Percentiles rank a stretch among this genome's conserved stretches.
These are phyloP conservation scores for Leptarthrus brevirostris DNA, from an alignment of 2,888 invertebrate species.

Conservation along the genomic window DNA sequence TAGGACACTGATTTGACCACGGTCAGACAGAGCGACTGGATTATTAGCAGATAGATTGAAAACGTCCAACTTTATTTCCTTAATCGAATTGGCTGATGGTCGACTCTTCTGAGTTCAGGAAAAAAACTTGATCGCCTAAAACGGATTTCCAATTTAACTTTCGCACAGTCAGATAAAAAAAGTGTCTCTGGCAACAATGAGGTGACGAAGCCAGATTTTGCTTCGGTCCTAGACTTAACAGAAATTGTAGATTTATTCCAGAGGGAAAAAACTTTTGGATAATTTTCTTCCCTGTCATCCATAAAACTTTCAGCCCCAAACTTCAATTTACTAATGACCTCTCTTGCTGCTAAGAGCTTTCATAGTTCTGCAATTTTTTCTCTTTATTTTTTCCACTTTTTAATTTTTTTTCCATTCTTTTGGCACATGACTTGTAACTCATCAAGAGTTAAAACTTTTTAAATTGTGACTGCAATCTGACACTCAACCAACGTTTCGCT, in stretches of 20 bases:
- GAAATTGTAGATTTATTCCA: conserved; percentile 12
- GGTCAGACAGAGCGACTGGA: too few species aligned
- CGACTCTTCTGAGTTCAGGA: too few species aligned
- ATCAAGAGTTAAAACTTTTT: conserved; percentile 33
- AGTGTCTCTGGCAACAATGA: conserved; percentile 11
- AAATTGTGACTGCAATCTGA: conserved; percentile 27
- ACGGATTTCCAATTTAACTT: conserved; percentile 36
- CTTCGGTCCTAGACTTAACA: neutral
- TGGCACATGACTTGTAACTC: conserved; percentile 39
- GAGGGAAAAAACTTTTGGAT: conserved; percentile 2
- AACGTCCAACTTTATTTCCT: neutral
- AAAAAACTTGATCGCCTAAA: conserved; percentile 18
- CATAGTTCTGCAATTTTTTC: conserved; percentile 14
- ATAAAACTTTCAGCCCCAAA: conserved; percentile 4
- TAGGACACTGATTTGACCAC: neutral
- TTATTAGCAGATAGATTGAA: neutral
- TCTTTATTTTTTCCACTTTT: neutral
- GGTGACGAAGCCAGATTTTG: conserved; percentile 37
- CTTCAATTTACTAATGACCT: conserved; percentile 40
- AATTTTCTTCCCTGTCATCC: neutral
- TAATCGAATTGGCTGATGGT: neutral
- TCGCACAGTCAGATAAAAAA: neutral
- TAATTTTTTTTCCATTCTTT: neutral
- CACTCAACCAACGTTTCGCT: neutral
- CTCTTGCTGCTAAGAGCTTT: conserved; percentile 18